Base-by-base conservation (phyloP, 2,113 vertebrate species). In the Syngnathus scovelli region DNA sequence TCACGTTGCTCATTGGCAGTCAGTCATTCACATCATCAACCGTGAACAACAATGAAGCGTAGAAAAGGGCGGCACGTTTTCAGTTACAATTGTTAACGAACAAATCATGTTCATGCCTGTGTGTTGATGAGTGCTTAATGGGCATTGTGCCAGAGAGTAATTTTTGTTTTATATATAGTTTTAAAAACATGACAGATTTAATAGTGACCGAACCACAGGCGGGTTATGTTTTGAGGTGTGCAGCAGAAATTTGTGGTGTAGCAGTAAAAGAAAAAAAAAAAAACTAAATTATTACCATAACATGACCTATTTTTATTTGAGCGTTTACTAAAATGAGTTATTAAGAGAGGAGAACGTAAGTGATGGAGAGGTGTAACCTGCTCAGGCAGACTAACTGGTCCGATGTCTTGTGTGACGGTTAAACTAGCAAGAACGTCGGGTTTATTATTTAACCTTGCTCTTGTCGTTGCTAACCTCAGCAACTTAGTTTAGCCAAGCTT, bases 331-430 rank as follows among this genome's bases (percentile, higher is more conserved):
- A 66, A 71, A 75, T 63, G 4, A 1, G 27, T 6, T 23, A 55
- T 21, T 75, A 74, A 70, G 16, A 36, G 56, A 78, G 3, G 23
- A 63, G 48, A 69, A 69, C 21, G 49, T 21, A n/a, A 80, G 64
- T 70, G 2, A 52, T 75, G 90, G 18, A 9, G 59, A 62, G 13
- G 61, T 46, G n/a, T 23, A 62, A 92, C 91, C 81, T 64, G 90
- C 90, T 83, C 23, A 87, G 86, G 89, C 90, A 85, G 91, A 89
- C 66, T 16, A 76, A 89, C 91, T 80, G 85, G 91, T 92, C 85
- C 79, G 60, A 19, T 36, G 23, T 65, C 9, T 54, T 3, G 41
- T 44, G 65, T 81, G 80, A 76, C 85, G 75, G 83, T 88, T 89
- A 73, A 70, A 68, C 65, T 23, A n/a, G 38, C 46, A 36, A 27